Evolutionary conservation across 2,888 invertebrate species (phyloP), one percentile per base, ranked within the genome.

Genomic region (Rhagonycha lutea): DNA sequence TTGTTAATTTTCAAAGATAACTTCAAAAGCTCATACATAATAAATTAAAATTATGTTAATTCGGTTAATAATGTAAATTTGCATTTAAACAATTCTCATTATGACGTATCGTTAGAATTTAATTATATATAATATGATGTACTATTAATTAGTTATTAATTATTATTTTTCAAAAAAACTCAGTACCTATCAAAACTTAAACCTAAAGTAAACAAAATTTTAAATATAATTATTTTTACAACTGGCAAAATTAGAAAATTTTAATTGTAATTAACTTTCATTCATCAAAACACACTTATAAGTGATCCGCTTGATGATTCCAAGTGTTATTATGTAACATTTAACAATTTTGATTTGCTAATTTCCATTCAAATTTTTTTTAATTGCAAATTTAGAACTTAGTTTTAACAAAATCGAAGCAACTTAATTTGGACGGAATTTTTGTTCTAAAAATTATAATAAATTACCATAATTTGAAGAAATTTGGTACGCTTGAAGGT

Each of bases 101-200:
- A 73, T 78, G 77, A 65, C 62, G 69, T 72, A 71, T 75, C 75
- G 62, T 73, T 69, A 63, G 63, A 77, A 74, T 75, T 78, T 78
- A 79, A 79, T 79, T 79, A 77, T 72, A 77, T 73, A 75, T 76
- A 76, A 79, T 79, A 78, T 73, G 74, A 79, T 74, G 73, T 65
- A 61, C 68, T 75, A 75, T 75, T 75, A 71, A 72, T 74, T 74
- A 47, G 47, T 47, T 65, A 65, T 65, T 24, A 65, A 65, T 65
- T 65, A 65, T 12, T 65, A 14, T 12, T 65, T 65, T 65, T 24
- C 18, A 10, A 18, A 4, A 14, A 65, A 65, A 14, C 11, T 10
- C 3, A 32, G 12, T 32, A 47, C 8, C n/a, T 12, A n/a, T 47
- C 47, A n/a, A 47, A 47, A n/a, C 1, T 47, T 47, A 47, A 47